These are phyloP conservation scores for Drosophila mayri DNA, from an alignment of 1,140 invertebrate species.

Conservation along the genomic window DNA sequence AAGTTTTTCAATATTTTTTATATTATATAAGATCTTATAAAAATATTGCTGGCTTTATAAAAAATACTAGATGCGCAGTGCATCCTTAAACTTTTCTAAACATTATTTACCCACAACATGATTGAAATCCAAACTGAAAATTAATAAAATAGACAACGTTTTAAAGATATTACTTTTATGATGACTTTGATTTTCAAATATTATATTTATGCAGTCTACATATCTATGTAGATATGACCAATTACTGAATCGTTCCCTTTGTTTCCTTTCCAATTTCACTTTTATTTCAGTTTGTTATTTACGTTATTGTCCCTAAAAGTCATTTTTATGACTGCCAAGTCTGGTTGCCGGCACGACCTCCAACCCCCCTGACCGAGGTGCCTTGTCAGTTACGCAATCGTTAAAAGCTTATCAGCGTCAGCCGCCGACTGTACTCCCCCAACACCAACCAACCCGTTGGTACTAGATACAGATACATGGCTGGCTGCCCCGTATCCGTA, in stretches of 20 bases:
- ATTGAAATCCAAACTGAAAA: not conserved
- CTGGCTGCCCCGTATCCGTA: not conserved
- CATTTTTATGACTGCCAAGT: slow-evolving; percentile 21
- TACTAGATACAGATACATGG: slow-evolving; percentile 11
- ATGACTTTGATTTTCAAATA: not conserved
- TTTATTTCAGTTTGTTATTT: slow-evolving; percentile 23
- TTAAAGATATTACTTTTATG: not conserved
- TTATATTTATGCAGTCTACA: not conserved
- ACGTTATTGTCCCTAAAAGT: slow-evolving; percentile 32
- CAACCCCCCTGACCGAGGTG: not conserved
- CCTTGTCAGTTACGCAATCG: slow-evolving; percentile 46
- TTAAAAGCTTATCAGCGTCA: slow-evolving; percentile 40
- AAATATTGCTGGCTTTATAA: not conserved
- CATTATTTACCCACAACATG: too few relatives aligned
- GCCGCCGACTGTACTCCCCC: slow-evolving; percentile 10
- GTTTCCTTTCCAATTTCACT: slow-evolving; percentile 7
- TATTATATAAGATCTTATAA: not conserved
- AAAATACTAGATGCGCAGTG: not conserved
- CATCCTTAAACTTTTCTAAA: not conserved
- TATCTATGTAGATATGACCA: slow-evolving; percentile 3
- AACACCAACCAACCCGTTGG: slow-evolving; percentile 4
- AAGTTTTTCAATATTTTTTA: too few relatives aligned
- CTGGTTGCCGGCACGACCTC: not conserved
- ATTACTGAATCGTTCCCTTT: not conserved
- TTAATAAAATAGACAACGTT: not conserved